Evolutionary conservation across 2,797 vertebrate genomes (phyloP).

Genomic region (Eurystomus glaucurus): DNA sequence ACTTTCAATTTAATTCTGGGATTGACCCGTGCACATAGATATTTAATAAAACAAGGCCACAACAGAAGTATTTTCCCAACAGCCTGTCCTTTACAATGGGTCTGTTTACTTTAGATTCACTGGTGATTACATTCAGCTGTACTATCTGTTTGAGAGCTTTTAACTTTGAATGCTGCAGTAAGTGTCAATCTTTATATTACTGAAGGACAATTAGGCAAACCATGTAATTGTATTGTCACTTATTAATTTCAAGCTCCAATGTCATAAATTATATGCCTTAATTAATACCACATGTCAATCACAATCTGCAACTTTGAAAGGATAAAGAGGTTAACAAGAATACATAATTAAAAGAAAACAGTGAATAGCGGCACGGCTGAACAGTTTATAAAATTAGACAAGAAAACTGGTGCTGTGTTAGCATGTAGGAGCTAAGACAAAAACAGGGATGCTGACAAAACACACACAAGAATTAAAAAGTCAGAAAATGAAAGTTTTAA

Average conservation of each 20-base stretch:
- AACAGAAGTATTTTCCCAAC: conserved; percentile 23
- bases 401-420: conserved; percentile 73
- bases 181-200: conserved; percentile 80
- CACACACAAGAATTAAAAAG: background rate
- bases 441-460: background rate
- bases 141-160: conserved; percentile 74
- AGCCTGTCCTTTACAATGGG: conserved; percentile 18
- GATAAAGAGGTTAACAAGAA: conserved; percentile 84
- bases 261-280: conserved; percentile 86
- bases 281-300: conserved; percentile 82
- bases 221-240: conserved; percentile 85
- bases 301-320: conserved; percentile 79
- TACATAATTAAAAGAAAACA: conserved; percentile 82
- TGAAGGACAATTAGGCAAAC: conserved; percentile 84
- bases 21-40: background rate
- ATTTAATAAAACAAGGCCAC: conserved; percentile 15
- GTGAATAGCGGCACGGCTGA: conserved; percentile 74
- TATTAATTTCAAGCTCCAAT: conserved; percentile 86
- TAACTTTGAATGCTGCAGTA: conserved; percentile 67
- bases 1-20: conserved; percentile 27
- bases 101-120: conserved; percentile 53
- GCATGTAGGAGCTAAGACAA: conserved; percentile 38
- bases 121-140: conserved; percentile 71
- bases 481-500: conserved; percentile 3
- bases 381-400: conserved; percentile 81